Evolutionary conservation across 2,888 invertebrate species (phyloP).

Genomic region (Strigamia maritima): DNA sequence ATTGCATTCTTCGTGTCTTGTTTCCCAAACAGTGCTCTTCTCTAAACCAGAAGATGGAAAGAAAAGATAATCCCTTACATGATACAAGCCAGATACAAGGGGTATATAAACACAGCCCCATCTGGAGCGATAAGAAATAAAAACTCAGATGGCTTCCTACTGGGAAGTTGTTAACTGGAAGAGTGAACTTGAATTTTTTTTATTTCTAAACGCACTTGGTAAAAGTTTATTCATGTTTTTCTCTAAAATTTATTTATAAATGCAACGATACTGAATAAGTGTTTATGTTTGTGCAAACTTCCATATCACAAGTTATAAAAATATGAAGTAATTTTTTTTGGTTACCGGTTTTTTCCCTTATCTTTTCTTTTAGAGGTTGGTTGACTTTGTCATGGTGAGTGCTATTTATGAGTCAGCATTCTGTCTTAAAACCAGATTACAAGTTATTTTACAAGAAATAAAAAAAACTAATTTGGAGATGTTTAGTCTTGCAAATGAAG

Average conservation of each 20-base stretch:
- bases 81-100: constrained; percentile 21
- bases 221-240: constrained; percentile 21
- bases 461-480: not conserved
- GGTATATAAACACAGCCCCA: constrained; percentile 20
- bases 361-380: not conserved
- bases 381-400: not conserved
- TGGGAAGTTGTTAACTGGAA: constrained; percentile 26
- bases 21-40: constrained; percentile 18
- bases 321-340: not conserved
- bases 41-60: constrained; percentile 18
- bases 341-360: not conserved
- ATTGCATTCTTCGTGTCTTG: constrained; percentile 17
- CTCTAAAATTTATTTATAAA: not conserved
- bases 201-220: not conserved
- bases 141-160: constrained; percentile 17
- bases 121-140: constrained; percentile 25
- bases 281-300: constrained; percentile 25
- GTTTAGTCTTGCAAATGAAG: not conserved
- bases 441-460: not conserved
- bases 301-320: constrained; percentile 21
- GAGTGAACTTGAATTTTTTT: constrained; percentile 28
- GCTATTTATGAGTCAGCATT: constrained; percentile 8
- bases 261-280: constrained; percentile 5
- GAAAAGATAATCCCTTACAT: constrained; percentile 12
- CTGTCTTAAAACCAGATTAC: constrained; percentile 23